Percentiles rank a stretch among this genome's conserved stretches.
Evolutionary conservation across 2,888 invertebrate genomes (phyloP).

Genomic region (Chydorus sphaericus): DNA sequence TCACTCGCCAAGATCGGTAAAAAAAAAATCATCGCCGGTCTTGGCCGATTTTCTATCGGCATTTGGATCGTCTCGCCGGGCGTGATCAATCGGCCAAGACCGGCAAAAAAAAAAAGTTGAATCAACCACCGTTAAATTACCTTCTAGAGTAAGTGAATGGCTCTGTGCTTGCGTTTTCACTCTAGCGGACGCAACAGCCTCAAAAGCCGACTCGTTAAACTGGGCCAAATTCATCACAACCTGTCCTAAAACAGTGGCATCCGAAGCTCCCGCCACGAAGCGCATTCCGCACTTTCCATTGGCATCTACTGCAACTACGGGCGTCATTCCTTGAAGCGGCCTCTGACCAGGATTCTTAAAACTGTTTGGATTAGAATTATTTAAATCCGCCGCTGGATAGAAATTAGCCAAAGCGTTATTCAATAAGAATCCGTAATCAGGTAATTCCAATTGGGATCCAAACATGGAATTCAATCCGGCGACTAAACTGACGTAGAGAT

Average conservation of each 20-base stretch:
- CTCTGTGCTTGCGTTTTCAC: not conserved
- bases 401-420: slow-evolving; percentile 29
- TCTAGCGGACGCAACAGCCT: not conserved
- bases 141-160: not conserved
- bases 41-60: too few relatives aligned
- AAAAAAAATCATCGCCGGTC: too few relatives aligned
- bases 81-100: too few relatives aligned
- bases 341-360: slow-evolving; percentile 19
- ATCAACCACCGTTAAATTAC: too few relatives aligned
- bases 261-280: slow-evolving; percentile 37
- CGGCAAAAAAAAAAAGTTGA: too few relatives aligned
- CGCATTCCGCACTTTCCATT: slow-evolving; percentile 35
- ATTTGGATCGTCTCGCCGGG: too few relatives aligned
- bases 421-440: slow-evolving; percentile 38
- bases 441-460: slow-evolving; percentile 36
- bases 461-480: slow-evolving; percentile 41
- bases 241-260: slow-evolving; percentile 35
- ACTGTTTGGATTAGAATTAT: slow-evolving; percentile 16
- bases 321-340: slow-evolving; percentile 23
- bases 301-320: slow-evolving; percentile 23
- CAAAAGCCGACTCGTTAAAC: slow-evolving; percentile 21
- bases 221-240: slow-evolving; percentile 34
- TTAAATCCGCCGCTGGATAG: not conserved
- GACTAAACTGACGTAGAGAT: slow-evolving; percentile 45
- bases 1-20: too few relatives aligned